A percentile compares a stretch with the other conserved stretches of the same genome.
phyloP scores from a whole-genome alignment of 30 jellyfish, hydroid and myxozoan species.

The Turritopsis dohrnii region DNA sequence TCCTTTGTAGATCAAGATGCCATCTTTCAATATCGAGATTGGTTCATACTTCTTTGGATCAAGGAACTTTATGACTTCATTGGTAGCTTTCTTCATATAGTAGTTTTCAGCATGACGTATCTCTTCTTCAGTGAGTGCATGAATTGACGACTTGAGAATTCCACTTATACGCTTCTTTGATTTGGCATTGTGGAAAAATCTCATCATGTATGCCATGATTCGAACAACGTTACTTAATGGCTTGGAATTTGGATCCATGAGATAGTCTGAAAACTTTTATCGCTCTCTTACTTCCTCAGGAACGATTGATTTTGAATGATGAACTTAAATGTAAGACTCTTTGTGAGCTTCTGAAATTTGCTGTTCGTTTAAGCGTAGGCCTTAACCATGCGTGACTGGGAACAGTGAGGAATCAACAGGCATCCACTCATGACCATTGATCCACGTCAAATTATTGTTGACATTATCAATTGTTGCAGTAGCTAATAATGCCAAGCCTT shows the following conservation, averaged over 20 bases:
- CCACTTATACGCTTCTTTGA: background rate
- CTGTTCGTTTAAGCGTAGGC: background rate
- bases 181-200: background rate
- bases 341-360: conserved; percentile 14
- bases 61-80: background rate
- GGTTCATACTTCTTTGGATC: background rate
- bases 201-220: conserved; percentile 5
- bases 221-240: conserved; percentile 15
- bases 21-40: background rate
- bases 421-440: background rate
- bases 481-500: no score
- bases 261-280: conserved; percentile 7
- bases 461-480: background rate
- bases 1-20: conserved; percentile 2
- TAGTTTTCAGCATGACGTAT: background rate
- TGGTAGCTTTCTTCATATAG: background rate
- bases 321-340: background rate
- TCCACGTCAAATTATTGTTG: background rate
- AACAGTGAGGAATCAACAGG: background rate
- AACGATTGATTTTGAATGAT: background rate
- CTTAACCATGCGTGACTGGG: conserved; percentile 3
- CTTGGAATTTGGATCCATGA: conserved; percentile 22
- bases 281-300: conserved; percentile 9
- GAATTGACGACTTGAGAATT: background rate
- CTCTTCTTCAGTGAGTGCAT: background rate